phyloP scores from a whole-genome alignment of 2,797 vertebrate species.

The Intellagama lesueurii region DNA sequence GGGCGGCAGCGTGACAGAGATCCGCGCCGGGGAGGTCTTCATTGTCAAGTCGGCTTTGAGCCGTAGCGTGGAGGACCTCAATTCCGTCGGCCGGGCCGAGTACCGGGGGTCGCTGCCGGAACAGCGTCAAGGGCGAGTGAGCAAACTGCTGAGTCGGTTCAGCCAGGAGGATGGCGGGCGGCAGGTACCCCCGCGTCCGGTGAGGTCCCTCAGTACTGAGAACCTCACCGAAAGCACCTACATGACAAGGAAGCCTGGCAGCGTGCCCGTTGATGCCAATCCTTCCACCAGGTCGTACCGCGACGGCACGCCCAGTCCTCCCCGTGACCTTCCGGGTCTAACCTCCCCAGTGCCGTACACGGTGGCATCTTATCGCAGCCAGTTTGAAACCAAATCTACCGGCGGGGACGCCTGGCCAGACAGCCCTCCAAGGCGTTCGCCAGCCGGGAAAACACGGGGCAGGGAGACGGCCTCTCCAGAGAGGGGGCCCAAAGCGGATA shows the following conservation, averaged over 20 bases:
- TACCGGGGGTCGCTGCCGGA: slow-evolving; percentile 21
- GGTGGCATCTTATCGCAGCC: slow-evolving; percentile 45
- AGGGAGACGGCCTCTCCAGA: slow-evolving; percentile 17
- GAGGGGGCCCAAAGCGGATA: background rate
- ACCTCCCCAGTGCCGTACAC: slow-evolving; percentile 40
- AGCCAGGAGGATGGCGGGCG: slow-evolving; percentile 65
- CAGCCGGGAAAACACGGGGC: background rate
- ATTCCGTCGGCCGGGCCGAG: slow-evolving; percentile 7
- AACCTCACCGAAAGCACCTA: slow-evolving; percentile 34
- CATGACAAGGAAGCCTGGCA: background rate
- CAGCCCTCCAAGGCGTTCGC: slow-evolving; percentile 16
- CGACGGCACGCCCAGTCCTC: slow-evolving; percentile 23
- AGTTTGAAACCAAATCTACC: slow-evolving; percentile 40
- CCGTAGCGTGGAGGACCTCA: slow-evolving; percentile 60
- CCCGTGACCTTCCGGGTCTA: slow-evolving; percentile 28
- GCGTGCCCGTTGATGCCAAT: background rate
- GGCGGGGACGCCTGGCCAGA: slow-evolving; percentile 33
- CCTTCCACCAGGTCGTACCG: background rate
- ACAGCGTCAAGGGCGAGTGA: slow-evolving; percentile 78
- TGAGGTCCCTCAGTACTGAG: slow-evolving; percentile 58
- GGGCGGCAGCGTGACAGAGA: slow-evolving; percentile 81
- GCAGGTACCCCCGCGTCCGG: slow-evolving; percentile 24
- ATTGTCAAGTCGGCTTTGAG: slow-evolving; percentile 78
- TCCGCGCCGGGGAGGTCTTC: slow-evolving; percentile 81
- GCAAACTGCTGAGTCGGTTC: slow-evolving; percentile 83